phyloP scores from a whole-genome alignment of 2,888 invertebrate species.

The Helleia helle region DNA sequence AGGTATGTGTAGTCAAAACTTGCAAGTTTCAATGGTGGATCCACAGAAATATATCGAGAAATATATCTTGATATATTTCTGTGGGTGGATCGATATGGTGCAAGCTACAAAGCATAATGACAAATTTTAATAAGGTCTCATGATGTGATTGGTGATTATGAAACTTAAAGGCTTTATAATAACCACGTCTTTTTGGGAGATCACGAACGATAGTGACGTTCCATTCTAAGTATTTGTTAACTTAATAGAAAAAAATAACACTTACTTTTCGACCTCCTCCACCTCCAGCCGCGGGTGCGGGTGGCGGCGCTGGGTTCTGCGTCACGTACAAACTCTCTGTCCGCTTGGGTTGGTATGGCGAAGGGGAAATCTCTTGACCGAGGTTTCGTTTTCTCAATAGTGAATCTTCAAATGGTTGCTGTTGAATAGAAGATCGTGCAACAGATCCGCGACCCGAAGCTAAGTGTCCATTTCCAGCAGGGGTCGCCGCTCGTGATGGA shows the following conservation, averaged over 20 bases:
- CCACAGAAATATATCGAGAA: no score
- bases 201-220: no score
- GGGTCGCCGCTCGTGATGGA: constrained; percentile 65
- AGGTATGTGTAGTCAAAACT: no score
- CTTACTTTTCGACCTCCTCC: constrained; percentile 60
- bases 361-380: constrained; percentile 92
- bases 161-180: no score
- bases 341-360: constrained; percentile 89
- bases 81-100: no score
- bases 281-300: constrained; percentile 46
- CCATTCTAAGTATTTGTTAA: no score
- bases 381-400: constrained; percentile 84
- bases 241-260: constrained; percentile 8
- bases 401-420: constrained; percentile 87
- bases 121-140: no score
- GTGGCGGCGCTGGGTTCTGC: constrained; percentile 57
- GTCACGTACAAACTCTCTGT: constrained; percentile 90
- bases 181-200: no score
- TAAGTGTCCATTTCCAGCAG: constrained; percentile 78
- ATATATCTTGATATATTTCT: no score
- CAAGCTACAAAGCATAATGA: no score
- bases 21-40: no score
- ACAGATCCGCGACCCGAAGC: constrained; percentile 76
- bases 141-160: no score
- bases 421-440: constrained; percentile 58